Base-by-base conservation (phyloP, 2,888 invertebrate species). In the Crepidodera aurea region DNA sequence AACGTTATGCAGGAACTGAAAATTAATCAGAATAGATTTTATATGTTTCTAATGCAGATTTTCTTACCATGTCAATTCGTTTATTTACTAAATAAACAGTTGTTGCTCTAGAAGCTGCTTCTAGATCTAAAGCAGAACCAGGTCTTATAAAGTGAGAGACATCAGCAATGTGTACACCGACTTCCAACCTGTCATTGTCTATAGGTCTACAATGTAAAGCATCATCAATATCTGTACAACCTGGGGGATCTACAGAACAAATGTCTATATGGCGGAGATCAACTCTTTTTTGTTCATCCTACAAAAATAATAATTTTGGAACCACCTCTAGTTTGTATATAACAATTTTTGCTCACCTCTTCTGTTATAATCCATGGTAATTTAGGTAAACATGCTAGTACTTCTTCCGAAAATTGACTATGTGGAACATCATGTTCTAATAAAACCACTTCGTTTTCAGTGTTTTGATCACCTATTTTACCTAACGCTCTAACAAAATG, bases 151-250 rank as follows among this genome's bases (percentile, higher is more conserved):
- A 99, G 83, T 99, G 93, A 1, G 96, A 94, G 5, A 99, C 99
- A 83, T 99, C 99, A 4, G 99, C 99, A 65, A 99, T 99, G 77
- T 99, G 99, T 0, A 99, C 98, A 12, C 98, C 98, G 46, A 97
- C 90, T 83, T 95, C 92, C 46, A 86, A 84, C 73, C 89, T 89
- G 2, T 90, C 90, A 75, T 90, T 90, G 0, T 85, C 83, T 16
- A 96, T 81, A 34, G 85, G 82, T 15, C 89, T 85, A 72, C 96
- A 97, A 81, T 99, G 99, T 1, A 99, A 82, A 0, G 99, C 98
- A 80, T 99, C 99, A 78, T 99, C 99, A 67, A 99, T 98, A 79
- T 99, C 99, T 0, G 98, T 99, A 79, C 98, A 99, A 0, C 98
- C 98, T 0, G 96, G 96, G 1, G 98, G 98, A 85, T 98, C 98